Evolutionary conservation across 1,140 invertebrate genomes (phyloP), one percentile per base, ranked within the genome.

Genomic region (Macrocentrus cingulum): DNA sequence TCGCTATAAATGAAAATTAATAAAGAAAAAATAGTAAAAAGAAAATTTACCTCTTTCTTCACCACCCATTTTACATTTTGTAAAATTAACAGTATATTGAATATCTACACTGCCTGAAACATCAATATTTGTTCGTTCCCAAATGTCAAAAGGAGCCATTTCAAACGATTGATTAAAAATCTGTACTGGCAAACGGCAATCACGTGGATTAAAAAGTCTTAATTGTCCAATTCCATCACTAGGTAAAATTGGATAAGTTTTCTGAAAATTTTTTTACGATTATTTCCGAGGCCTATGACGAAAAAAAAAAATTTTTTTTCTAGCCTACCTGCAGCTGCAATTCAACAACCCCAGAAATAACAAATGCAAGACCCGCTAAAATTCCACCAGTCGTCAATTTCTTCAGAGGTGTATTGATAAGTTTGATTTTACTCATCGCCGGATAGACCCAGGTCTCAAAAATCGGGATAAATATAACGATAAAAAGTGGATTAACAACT

Each of bases 301-400:
- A 48, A 20, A 25, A 25, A 6, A 18, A 25, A 2, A 25, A 13
- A 1, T 8, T 11, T 20, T 48, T 9, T 13, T 34, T 19, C 18
- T 49, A 1, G 16, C 13, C 13, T 64, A 88, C 87, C 84, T 95
- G 85, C 20, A 97, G 79, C 66, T 87, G 74, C 1, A 92, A 64
- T 80, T 98, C 91, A 1, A 98, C 82, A 25, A 94, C 66, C 16
- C 87, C 95, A 13, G 96, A 94, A 29, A 95, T 81, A n/a, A 92
- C 71, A 74, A 99, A 99, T 0, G 96, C 86, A 2, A 87, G 23
- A 4, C 87, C 88, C 7, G 92, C 92, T 2, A 99, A 74, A 11
- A 95, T 63, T 50, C 95, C 94, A 20, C 97, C 96, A 45, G 84
- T 79, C 0, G 84, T 83, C 60, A 97, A 85, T 71, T 91, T 86